phyloP scores from a whole-genome alignment of 2,113 vertebrate genomes.

The Rhinichthys klamathensis region DNA sequence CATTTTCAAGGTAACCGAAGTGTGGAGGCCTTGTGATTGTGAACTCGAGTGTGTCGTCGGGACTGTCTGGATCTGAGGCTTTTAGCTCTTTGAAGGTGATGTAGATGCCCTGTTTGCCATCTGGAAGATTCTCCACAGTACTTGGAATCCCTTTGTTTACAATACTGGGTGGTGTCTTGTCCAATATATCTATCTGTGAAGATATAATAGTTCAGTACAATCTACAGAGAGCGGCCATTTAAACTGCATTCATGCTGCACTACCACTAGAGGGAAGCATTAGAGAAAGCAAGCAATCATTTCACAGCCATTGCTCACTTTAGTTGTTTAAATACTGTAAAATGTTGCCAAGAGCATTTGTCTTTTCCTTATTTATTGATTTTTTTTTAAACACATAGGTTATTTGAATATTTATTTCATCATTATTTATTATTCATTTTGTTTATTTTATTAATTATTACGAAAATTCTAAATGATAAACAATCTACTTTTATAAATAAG shows the following conservation, averaged over 20 bases:
- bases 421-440: not conserved
- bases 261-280: conserved; percentile 54
- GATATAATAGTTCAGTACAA: not conserved
- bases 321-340: not conserved
- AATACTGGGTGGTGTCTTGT: conserved; percentile 69
- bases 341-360: not conserved
- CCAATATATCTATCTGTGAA: conserved; percentile 69
- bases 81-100: conserved; percentile 67
- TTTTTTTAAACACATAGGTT: not conserved
- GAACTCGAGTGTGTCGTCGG: conserved; percentile 69
- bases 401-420: too few species aligned
- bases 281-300: conserved; percentile 6
- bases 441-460: not conserved
- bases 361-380: not conserved
- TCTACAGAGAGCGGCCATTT: not conserved
- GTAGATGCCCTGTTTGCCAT: conserved; percentile 57
- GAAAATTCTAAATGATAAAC: not conserved
- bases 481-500: too few species aligned
- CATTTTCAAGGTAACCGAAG: conserved; percentile 75
- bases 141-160: conserved; percentile 64
- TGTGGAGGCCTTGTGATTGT: conserved; percentile 65
- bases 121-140: conserved; percentile 62
- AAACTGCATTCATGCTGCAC: conserved; percentile 21
- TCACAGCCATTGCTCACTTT: not conserved
- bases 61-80: conserved; percentile 67